These are phyloP conservation scores for Panagrolaimus sp. DNA, from an alignment of 1,140 invertebrate genomes.

Conservation along the genomic window DNA sequence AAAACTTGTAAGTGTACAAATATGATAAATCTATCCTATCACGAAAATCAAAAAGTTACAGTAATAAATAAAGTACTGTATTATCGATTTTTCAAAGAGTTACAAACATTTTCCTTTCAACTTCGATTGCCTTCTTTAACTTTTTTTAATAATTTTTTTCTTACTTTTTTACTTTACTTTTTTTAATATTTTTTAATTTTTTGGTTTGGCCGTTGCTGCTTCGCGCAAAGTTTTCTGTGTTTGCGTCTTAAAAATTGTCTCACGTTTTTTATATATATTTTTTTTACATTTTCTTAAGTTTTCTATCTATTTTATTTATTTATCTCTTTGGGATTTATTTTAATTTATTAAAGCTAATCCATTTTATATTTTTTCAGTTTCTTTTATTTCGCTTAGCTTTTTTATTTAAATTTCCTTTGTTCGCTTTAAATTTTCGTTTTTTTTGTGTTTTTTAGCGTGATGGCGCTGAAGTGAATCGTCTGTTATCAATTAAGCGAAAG, in stretches of 20 bases:
- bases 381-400: constrained; percentile 20
- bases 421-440: background rate
- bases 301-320: constrained; percentile 20
- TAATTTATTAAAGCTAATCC: constrained; percentile 13
- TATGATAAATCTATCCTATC: background rate
- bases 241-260: no score
- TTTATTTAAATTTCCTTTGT: background rate
- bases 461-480: constrained; percentile 38
- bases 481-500: constrained; percentile 33
- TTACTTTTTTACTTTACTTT: background rate
- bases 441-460: constrained; percentile 34
- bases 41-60: no score
- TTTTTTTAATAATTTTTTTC: no score
- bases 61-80: no score
- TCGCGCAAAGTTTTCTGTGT: no score
- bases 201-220: no score
- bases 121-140: no score
- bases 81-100: no score
- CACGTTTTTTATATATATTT: no score
- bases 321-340: constrained; percentile 2
- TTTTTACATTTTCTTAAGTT: background rate
- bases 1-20: constrained; percentile 10
- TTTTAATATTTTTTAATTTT: constrained; percentile 1
- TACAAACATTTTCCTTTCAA: no score
- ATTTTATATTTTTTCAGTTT: constrained; percentile 23